Conservation (phyloP, 2,113 vertebrate species). For the Clarias macrocephalus region DNA sequence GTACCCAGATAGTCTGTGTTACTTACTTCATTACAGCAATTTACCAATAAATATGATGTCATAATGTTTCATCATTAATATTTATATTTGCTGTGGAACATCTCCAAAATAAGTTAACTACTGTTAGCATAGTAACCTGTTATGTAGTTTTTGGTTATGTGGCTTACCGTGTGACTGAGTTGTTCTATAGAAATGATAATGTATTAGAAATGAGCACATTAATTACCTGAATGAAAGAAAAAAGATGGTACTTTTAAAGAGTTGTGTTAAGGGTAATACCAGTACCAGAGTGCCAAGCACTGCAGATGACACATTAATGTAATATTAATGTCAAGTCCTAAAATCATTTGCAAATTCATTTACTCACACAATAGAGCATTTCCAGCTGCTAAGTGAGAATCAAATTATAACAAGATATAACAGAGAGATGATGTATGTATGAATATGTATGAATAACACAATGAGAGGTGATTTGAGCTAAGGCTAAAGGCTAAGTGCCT, state of each 20-base stretch:
- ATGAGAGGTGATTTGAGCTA: slow-evolving; percentile 51
- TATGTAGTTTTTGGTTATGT: background rate
- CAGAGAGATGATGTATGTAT: slow-evolving; percentile 26
- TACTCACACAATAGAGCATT: slow-evolving; percentile 39
- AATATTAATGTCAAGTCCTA: background rate
- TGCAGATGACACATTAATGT: background rate
- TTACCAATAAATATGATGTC: too few relatives aligned
- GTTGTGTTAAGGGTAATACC: background rate
- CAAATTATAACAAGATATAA: slow-evolving; percentile 56
- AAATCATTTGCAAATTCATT: background rate
- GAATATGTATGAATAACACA: slow-evolving; percentile 25
- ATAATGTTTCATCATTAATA: too few relatives aligned
- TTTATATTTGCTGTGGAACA: too few relatives aligned
- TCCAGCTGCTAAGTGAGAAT: slow-evolving; percentile 60
- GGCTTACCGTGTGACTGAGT: background rate
- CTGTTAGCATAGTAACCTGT: background rate
- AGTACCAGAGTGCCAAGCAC: background rate
- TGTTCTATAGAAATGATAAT: background rate
- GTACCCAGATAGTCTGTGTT: too few relatives aligned
- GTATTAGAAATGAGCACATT: background rate
- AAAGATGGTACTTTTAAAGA: background rate
- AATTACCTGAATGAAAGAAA: background rate
- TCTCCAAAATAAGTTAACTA: too few relatives aligned
- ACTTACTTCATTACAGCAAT: too few relatives aligned
- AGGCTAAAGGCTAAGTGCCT: slow-evolving; percentile 76